A percentile compares a stretch with the other conserved stretches of the same genome.
phyloP scores from a whole-genome alignment of 2,113 vertebrate species.

The Gymnorhina tibicen region DNA sequence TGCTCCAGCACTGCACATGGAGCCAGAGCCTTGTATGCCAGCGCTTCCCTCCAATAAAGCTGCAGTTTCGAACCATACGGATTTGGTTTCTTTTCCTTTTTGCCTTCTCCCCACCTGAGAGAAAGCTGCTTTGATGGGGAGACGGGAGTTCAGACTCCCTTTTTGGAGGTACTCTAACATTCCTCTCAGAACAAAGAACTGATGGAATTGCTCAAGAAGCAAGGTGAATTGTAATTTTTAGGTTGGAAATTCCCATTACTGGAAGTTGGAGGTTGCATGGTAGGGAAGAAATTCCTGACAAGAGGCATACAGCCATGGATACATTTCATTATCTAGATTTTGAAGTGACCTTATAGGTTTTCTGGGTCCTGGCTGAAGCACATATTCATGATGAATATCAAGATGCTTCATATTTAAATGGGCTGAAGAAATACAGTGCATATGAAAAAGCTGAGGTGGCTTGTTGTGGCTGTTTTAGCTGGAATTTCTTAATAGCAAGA shows the following conservation, averaged over 20 bases:
- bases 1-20: neutral
- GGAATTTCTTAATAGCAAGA: neutral
- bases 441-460: neutral
- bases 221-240: neutral
- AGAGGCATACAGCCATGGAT: neutral
- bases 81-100: neutral
- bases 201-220: neutral
- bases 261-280: neutral
- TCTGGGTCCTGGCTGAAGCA: neutral
- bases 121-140: neutral
- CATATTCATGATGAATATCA: neutral
- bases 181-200: neutral
- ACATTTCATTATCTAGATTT: neutral
- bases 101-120: neutral
- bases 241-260: neutral
- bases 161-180: neutral
- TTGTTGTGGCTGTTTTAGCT: neutral
- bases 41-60: accelerated
- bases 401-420: neutral
- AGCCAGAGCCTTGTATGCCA: neutral
- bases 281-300: neutral
- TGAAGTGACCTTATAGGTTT: neutral
- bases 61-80: accelerated
- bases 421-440: neutral
- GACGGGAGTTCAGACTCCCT: neutral